Evolutionary conservation across 2,888 invertebrate species (phyloP).

Genomic region (Latrodectus elegans): DNA sequence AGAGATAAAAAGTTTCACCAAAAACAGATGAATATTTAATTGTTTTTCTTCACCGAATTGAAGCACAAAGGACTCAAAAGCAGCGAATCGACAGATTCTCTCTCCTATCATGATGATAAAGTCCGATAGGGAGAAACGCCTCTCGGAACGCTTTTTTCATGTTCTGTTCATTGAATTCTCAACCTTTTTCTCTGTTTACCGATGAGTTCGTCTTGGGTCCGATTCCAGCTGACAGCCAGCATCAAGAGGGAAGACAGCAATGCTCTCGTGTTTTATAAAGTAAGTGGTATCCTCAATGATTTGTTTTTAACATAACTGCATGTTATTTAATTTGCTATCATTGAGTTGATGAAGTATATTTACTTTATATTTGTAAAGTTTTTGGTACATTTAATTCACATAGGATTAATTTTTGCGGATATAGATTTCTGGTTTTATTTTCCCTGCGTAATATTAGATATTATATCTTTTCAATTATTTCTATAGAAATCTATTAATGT

Average conservation of each 20-base stretch:
- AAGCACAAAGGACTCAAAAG: too few relatives aligned
- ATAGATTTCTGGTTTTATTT: background rate
- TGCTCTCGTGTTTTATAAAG: conserved; percentile 35
- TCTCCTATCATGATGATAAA: too few relatives aligned
- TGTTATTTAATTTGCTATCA: background rate
- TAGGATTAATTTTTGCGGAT: background rate
- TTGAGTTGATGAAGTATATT: background rate
- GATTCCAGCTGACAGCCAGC: conserved; percentile 21
- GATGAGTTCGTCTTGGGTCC: conserved; percentile 3
- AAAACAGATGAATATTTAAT: too few relatives aligned
- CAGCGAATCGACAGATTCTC: too few relatives aligned
- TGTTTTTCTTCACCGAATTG: too few relatives aligned
- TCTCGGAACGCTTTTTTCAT: too few relatives aligned
- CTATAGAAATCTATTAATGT: too few relatives aligned
- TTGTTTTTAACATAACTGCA: background rate
- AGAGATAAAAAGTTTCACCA: too few relatives aligned
- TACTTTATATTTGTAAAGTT: background rate
- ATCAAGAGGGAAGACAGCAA: conserved; percentile 37
- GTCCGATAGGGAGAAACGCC: too few relatives aligned
- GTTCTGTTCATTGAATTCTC: background rate
- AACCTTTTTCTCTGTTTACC: background rate
- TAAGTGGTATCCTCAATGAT: background rate
- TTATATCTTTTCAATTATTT: background rate
- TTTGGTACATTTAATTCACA: background rate
- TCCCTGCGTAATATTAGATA: background rate